phyloP scores from a whole-genome alignment of 2,113 vertebrate genomes.

The Archocentrus centrarchus region DNA sequence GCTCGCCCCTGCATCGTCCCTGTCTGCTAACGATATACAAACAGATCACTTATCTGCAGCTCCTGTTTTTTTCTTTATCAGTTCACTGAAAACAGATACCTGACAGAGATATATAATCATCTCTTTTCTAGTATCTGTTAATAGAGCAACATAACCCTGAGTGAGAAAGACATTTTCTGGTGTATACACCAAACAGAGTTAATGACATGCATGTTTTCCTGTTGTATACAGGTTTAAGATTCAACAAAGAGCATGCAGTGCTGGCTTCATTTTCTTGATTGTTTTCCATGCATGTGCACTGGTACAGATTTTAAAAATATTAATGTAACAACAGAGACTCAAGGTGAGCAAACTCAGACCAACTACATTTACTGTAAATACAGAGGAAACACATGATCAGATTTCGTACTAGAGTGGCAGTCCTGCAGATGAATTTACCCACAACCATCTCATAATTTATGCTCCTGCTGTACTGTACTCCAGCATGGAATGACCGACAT shows the following conservation, averaged over 20 bases:
- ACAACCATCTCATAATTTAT: neutral
- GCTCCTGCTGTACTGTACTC: neutral
- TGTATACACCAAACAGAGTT: neutral
- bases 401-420: rapidly evolving
- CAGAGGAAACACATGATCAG: neutral
- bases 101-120: neutral
- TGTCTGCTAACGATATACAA: neutral
- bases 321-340: neutral
- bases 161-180: neutral
- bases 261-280: neutral
- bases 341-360: neutral
- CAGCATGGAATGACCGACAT: conserved; percentile 44
- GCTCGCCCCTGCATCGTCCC: conserved; percentile 24
- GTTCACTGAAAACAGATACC: conserved; percentile 49
- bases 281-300: neutral
- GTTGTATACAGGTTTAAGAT: neutral
- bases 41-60: conserved; percentile 28
- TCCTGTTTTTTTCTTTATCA: conserved; percentile 6
- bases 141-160: neutral
- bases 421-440: neutral
- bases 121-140: neutral
- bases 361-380: neutral
- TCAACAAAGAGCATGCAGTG: neutral
- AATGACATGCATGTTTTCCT: rapidly evolving
- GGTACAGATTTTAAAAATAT: neutral